Evolutionary conservation across 2,797 vertebrate species (phyloP), one percentile per base, ranked within the genome.

Genomic region (Rhabdophis nuchalis): DNA sequence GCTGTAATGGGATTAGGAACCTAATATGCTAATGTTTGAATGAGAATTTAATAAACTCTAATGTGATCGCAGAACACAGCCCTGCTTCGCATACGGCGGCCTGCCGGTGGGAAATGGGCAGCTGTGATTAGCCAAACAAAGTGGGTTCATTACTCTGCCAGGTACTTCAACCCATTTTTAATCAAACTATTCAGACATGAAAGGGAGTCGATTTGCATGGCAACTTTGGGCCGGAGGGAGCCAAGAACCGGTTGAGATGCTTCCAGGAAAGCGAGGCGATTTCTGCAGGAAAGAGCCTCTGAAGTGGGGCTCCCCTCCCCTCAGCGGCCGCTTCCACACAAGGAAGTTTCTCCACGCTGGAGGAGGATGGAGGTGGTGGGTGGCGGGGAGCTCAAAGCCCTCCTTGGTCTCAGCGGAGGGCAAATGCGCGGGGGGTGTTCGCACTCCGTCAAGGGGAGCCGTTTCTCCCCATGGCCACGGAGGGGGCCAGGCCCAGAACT

Each of bases 1-100:
- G 88, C 93, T 91, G 90, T 93, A 88, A 95, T 87, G 94, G 96
- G 93, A 94, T 95, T 94, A 94, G 93, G 85, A 95, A 52, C 86
- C 87, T 52, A 53, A 27, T 89, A 58, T 3, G 36, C 86, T 87
- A 57, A 89, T 91, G 20, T 13, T 32, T 85, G 92, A 86, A 90
- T 64, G 93, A 92, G 92, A 87, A 92, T 95, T 94, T 95, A 92
- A 95, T 93, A 92, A 93, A 95, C 90, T 89, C 90, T 85, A 56
- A 92, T 36, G 94, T 58, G 94, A 90, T 72, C 0, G 2, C 25
- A 54, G 41, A 52, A 20, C 11, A 46, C 90, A 58, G 41, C 54
- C 0, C 72, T 41, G 90, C 89, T 92, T 91, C 92, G 14, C 12
- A 29, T 18, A 14, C 54, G 32, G 64, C 77, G 8, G 9, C 0